These are phyloP conservation scores for Polyergus mexicanus DNA, from an alignment of 1,140 invertebrate species.

Conservation along the genomic window DNA sequence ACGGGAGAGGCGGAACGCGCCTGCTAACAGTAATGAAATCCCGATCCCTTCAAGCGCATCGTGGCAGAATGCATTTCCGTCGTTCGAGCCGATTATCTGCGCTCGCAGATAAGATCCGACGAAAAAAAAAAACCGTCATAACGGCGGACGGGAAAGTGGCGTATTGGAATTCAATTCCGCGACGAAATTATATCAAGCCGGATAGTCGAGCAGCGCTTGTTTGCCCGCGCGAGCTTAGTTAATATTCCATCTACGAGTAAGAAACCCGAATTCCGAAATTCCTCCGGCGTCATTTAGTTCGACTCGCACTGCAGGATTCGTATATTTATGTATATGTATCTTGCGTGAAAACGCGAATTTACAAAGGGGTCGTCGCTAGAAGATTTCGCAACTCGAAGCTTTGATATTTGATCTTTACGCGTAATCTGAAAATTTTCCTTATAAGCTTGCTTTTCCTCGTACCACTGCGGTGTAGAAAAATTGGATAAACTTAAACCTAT, in stretches of 20 bases:
- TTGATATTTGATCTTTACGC: not conserved
- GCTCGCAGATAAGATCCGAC: slow-evolving; percentile 6
- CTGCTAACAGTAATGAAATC: slow-evolving; percentile 62
- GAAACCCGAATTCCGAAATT: slow-evolving; percentile 41
- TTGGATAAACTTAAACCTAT: slow-evolving; percentile 14
- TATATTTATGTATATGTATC: not conserved
- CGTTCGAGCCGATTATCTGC: slow-evolving; percentile 55
- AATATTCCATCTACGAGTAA: slow-evolving; percentile 33
- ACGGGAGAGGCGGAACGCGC: slow-evolving; percentile 66
- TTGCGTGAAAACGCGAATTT: slow-evolving; percentile 42
- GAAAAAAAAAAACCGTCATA: slow-evolving; percentile 4
- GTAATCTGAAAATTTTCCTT: slow-evolving; percentile 18
- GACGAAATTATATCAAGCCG: slow-evolving; percentile 40
- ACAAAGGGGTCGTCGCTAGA: slow-evolving; percentile 14
- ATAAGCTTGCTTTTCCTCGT: not conserved
- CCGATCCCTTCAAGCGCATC: slow-evolving; percentile 41
- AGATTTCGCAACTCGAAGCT: slow-evolving; percentile 1
- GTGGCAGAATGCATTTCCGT: slow-evolving; percentile 66
- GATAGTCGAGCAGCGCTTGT: slow-evolving; percentile 3
- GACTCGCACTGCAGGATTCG: not conserved
- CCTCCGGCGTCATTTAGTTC: slow-evolving; percentile 21
- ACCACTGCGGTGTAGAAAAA: not conserved
- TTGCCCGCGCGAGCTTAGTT: slow-evolving; percentile 41
- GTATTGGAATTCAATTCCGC: slow-evolving; percentile 51
- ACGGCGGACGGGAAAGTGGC: slow-evolving; percentile 16